These are phyloP conservation scores for Holothuria scabra DNA, from an alignment of 53 echinoderm and acorn worm species.

Conservation along the genomic window DNA sequence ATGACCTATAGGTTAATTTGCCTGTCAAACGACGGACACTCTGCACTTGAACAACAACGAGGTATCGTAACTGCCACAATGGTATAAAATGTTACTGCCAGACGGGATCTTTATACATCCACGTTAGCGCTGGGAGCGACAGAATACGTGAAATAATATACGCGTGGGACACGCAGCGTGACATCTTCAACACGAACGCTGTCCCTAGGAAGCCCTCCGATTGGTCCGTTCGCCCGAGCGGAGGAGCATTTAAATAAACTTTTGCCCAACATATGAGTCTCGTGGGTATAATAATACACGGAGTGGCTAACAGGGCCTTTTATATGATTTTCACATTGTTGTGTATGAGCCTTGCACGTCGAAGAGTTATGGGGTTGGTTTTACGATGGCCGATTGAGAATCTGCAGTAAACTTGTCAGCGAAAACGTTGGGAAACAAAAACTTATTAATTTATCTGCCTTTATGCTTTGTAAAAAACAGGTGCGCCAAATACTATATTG, in stretches of 20 bases:
- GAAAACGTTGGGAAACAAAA: neutral
- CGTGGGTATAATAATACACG: conserved; percentile 21
- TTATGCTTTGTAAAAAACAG: conserved; percentile 14
- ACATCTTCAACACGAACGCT: conserved; percentile 3
- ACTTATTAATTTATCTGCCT: conserved; percentile 29
- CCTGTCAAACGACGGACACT: conserved; percentile 29
- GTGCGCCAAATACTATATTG: neutral
- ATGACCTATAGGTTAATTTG: conserved; percentile 35
- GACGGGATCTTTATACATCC: conserved; percentile 7
- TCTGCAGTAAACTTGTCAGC: neutral
- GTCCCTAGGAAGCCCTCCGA: conserved; percentile 8
- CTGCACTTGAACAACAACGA: conserved; percentile 16
- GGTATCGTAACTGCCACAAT: conserved; percentile 21
- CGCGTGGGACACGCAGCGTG: conserved; percentile 36
- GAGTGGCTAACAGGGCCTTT: conserved; percentile 34
- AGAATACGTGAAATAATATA: conserved; percentile 6
- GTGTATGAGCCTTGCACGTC: neutral
- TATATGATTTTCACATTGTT: conserved; percentile 19
- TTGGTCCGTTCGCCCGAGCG: conserved; percentile 9
- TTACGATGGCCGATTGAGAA: conserved; percentile 26
- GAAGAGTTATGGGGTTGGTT: conserved; percentile 17
- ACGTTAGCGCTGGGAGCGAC: conserved; percentile 13
- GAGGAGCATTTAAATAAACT: conserved; percentile 40
- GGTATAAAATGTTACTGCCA: conserved; percentile 36
- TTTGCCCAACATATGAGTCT: conserved; percentile 47